phyloP scores from a whole-genome alignment of 2,113 vertebrate species.

The Lampris megalopsis region DNA sequence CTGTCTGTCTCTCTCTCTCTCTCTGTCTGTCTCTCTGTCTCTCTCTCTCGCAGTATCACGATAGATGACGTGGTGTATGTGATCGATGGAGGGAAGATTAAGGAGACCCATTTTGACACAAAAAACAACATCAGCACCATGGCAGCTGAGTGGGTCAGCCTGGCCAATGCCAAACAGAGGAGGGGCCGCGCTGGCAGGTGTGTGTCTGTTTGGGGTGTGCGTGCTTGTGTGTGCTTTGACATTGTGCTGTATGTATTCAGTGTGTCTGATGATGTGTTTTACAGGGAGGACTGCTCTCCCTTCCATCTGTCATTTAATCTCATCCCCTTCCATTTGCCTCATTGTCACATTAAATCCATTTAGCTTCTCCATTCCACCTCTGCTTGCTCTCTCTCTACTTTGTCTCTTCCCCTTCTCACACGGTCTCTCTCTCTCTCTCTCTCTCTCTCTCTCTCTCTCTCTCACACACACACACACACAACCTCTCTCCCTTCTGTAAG shows the following conservation, averaged over 20 bases:
- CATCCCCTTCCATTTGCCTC: slow-evolving; percentile 26
- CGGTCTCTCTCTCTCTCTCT: slow-evolving; percentile 22
- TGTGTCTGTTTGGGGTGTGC: slow-evolving; percentile 20
- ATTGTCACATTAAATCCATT: background rate
- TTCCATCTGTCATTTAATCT: slow-evolving; percentile 21
- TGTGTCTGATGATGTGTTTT: slow-evolving; percentile 1
- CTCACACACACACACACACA: slow-evolving; percentile 8
- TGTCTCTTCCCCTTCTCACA: background rate
- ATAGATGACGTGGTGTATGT: slow-evolving; percentile 97
- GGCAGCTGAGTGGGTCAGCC: slow-evolving; percentile 97
- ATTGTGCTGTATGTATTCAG: background rate
- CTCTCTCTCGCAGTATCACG: slow-evolving; percentile 88
- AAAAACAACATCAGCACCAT: slow-evolving; percentile 99
- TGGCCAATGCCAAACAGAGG: slow-evolving; percentile 97
- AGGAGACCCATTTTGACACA: slow-evolving; percentile 97
- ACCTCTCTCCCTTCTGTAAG: slow-evolving; percentile 32
- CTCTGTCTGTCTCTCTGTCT: background rate
- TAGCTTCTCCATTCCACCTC: slow-evolving; percentile 12
- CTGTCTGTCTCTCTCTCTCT: background rate
- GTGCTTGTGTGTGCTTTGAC: slow-evolving; percentile 4
- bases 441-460: slow-evolving; percentile 8
- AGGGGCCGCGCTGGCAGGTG: slow-evolving; percentile 96
- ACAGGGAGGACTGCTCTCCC: slow-evolving; percentile 20
- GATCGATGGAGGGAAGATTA: slow-evolving; percentile 98
- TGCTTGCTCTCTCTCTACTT: slow-evolving; percentile 1